Evolutionary conservation across 2,797 vertebrate genomes (phyloP), one percentile per base, ranked within the genome.

Genomic region (Philypnodon macrostomus): DNA sequence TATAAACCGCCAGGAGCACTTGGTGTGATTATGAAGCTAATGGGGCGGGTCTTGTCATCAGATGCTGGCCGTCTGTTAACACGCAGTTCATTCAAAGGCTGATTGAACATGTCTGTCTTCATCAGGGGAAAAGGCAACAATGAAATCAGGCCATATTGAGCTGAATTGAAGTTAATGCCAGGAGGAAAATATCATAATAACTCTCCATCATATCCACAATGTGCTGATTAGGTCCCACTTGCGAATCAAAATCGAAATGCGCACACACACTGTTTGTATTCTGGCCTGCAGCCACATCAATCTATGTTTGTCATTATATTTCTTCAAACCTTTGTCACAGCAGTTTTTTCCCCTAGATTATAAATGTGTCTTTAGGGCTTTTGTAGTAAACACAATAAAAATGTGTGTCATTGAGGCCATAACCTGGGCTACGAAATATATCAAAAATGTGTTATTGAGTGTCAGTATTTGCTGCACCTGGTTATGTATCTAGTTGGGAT

Each of bases 71-170:
- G 65, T 77, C 77, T 85, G 77, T 86, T 84, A 83, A 86, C 80
- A 82, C 35, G 63, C 34, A 13, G 66, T 57, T 70, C 37, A 66
- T 76, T 85, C 69, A 80, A 59, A 66, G 58, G 58, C 70, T 85
- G 80, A 81, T 84, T 85, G 75, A 79, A 78, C 79, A 74, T 21
- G 72, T 82, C 79, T 62, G 72, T 84, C 79, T 85, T 83, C 56
- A 81, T 87, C 74, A 79, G 48, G 67, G 54, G 46, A 17, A 67
- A 68, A 76, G 50, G 44, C 46, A 67, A 79, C 66, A 77, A 72
- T 73, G 56, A 74, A 77, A 76, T 80, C 58, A 56, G 57, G 33
- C 67, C 59, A 65, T 50, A 71, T 70, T 70, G 42, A 73, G 61
- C 60, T 41, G 50, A 71, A 63, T 67, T 73, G 47, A 52, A 70